These are phyloP conservation scores for Drosophila lini DNA, from an alignment of 1,140 invertebrate genomes.

Conservation along the genomic window DNA sequence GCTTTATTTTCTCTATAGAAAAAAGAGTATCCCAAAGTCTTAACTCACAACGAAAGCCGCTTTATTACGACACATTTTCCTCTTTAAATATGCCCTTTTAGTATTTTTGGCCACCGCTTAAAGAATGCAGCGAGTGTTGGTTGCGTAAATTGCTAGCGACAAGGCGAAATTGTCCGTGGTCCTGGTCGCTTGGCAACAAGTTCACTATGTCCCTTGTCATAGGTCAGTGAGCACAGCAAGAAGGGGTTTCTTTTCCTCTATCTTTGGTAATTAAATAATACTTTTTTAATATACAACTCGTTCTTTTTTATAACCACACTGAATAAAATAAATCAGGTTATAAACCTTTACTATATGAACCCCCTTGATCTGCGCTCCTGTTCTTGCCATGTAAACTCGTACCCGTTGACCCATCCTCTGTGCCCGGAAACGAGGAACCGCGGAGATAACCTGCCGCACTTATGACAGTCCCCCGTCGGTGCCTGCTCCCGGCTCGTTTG, in stretches of 20 bases:
- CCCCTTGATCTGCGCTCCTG: slow-evolving; percentile 5
- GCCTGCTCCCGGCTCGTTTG: slow-evolving; percentile 17
- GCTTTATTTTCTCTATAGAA: background rate
- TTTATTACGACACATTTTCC: slow-evolving; percentile 7
- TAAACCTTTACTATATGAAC: background rate
- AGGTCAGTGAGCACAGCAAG: background rate
- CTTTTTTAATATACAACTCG: background rate
- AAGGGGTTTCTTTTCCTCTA: background rate
- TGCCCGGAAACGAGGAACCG: slow-evolving; percentile 27
- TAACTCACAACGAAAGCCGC: no score
- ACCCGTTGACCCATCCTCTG: slow-evolving; percentile 16
- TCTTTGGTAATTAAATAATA: background rate
- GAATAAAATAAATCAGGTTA: background rate
- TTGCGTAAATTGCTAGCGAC: slow-evolving; percentile 10
- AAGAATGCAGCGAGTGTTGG: slow-evolving; percentile 24
- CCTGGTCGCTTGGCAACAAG: slow-evolving; percentile 55
- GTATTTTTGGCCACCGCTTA: slow-evolving; percentile 27
- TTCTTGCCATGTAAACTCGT: background rate
- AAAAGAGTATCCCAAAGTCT: background rate
- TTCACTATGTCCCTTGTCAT: slow-evolving; percentile 10
- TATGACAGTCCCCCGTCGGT: slow-evolving; percentile 29
- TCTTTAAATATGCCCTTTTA: slow-evolving; percentile 36
- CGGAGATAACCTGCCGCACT: slow-evolving; percentile 55
- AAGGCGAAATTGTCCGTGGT: slow-evolving; percentile 11
- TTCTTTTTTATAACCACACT: background rate